phyloP scores from a whole-genome alignment of 2,888 invertebrate species.

The Mesodorylaimus sp. region DNA sequence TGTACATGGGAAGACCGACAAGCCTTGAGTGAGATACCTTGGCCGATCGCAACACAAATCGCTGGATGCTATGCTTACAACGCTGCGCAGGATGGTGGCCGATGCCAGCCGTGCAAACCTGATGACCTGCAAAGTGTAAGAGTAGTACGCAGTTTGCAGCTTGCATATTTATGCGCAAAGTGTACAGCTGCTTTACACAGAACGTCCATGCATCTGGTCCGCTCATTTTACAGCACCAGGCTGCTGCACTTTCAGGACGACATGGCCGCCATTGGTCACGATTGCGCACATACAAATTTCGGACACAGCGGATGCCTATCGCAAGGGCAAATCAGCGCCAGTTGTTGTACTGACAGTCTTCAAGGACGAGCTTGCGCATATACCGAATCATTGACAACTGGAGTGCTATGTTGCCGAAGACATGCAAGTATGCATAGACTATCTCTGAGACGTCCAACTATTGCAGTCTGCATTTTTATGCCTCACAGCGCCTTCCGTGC shows the following conservation, averaged over 20 bases:
- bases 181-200: no score
- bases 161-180: no score
- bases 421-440: constrained; percentile 12
- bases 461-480: no score
- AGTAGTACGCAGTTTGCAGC: no score
- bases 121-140: no score
- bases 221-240: no score
- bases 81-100: not conserved
- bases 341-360: constrained; percentile 30
- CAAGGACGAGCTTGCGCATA: constrained; percentile 25
- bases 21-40: not conserved
- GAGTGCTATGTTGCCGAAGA: constrained; percentile 26
- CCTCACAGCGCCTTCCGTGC: no score
- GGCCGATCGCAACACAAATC: not conserved
- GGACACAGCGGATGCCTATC: constrained; percentile 29
- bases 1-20: not conserved
- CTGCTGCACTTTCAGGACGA: constrained; percentile 25
- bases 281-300: constrained; percentile 25
- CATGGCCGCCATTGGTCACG: constrained; percentile 27
- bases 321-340: constrained; percentile 29
- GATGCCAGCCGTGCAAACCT: not conserved
- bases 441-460: no score
- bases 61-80: not conserved
- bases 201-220: no score
- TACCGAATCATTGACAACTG: constrained; percentile 19